Evolutionary conservation across 1,140 invertebrate species (phyloP).

Genomic region (Ceratoteleas bidentatus): DNA sequence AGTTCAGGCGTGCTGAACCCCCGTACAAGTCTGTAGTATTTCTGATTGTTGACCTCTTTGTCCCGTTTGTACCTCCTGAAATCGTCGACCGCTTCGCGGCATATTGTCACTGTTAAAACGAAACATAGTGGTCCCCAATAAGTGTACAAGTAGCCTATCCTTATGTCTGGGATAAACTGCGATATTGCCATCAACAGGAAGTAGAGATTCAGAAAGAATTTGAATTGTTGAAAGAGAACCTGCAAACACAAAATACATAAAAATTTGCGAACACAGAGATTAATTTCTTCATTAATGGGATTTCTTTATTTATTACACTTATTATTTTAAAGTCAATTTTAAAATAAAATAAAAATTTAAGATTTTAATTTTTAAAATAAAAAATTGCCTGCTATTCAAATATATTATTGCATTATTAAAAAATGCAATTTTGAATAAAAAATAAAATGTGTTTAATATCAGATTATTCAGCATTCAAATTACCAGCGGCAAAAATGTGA

Average conservation of each 20-base stretch:
- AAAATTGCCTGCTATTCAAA: no score
- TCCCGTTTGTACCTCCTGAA: constrained; percentile 94
- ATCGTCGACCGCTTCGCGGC: constrained; percentile 98
- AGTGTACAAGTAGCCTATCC: constrained; percentile 98
- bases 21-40: constrained; percentile 87
- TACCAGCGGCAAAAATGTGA: constrained; percentile 98
- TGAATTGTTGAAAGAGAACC: constrained; percentile 98
- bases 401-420: no score
- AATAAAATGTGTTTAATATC: no score
- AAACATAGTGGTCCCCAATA: constrained; percentile 99
- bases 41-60: constrained; percentile 96
- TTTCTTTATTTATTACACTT: no score
- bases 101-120: constrained; percentile 97
- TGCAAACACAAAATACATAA: constrained; percentile 79
- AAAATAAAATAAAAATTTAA: no score
- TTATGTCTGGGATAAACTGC: constrained; percentile 98
- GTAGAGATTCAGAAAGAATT: constrained; percentile 99
- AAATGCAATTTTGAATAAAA: no score
- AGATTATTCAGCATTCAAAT: no score
- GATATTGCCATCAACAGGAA: constrained; percentile 99
- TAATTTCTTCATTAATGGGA: no score
- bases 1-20: constrained; percentile 79
- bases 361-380: no score
- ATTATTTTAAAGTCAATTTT: no score
- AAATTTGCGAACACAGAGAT: no score